These are phyloP conservation scores for Sarotherodon lohbergeri DNA, from an alignment of 2,113 vertebrate species.

Conservation along the genomic window DNA sequence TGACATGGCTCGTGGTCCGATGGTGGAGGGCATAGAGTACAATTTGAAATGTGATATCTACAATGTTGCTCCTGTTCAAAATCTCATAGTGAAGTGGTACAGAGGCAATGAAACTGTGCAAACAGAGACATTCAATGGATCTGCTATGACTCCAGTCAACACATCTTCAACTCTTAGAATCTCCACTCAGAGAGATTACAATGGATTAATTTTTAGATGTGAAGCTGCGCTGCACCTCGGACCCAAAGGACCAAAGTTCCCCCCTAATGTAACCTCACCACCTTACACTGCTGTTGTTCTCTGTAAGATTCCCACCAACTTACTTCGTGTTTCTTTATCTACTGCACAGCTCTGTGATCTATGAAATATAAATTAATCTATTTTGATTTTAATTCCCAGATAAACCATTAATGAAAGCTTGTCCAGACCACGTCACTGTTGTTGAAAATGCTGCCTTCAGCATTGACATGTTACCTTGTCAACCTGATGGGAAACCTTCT, in stretches of 20 bases:
- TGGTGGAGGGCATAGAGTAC: too few species aligned
- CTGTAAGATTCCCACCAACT: conserved; percentile 31
- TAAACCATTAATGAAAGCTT: not conserved
- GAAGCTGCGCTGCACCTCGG: conserved; percentile 35
- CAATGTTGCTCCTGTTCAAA: too few species aligned
- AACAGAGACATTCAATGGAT: too few species aligned
- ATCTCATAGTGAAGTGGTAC: too few species aligned
- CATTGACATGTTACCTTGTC: too few species aligned
- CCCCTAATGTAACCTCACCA: not conserved
- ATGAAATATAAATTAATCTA: rapidly evolving
- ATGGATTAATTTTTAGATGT: conserved; percentile 43
- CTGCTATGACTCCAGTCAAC: too few species aligned
- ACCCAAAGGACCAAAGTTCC: not conserved
- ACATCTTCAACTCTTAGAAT: not conserved
- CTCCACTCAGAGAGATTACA: not conserved
- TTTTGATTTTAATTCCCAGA: not conserved
- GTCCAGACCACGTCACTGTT: rapidly evolving
- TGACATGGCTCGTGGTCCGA: too few species aligned
- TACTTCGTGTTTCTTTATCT: rapidly evolving
- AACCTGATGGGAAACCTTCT: too few species aligned
- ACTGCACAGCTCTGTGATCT: rapidly evolving
- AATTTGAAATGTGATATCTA: too few species aligned
- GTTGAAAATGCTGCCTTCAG: too few species aligned
- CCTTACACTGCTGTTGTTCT: conserved; percentile 7
- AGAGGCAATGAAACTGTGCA: too few species aligned